Conservation (phyloP, 2,888 invertebrate species). For the Atrina japonica region DNA sequence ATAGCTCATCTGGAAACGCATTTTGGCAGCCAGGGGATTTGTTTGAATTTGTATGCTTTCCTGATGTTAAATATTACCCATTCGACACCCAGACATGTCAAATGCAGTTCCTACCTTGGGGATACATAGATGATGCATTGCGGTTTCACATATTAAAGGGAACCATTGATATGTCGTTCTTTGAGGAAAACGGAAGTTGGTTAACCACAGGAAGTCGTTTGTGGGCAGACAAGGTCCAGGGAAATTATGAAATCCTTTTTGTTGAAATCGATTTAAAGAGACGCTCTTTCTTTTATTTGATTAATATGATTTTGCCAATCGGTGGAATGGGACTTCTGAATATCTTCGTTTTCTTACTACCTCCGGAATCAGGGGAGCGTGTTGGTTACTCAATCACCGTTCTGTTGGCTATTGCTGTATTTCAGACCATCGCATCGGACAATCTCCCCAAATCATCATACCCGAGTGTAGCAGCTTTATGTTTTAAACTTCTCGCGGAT, state of each 20-base stretch:
- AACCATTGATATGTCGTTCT: background rate
- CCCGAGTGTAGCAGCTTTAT: background rate
- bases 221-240: background rate
- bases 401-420: constrained; percentile 17
- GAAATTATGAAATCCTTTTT: background rate
- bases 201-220: background rate
- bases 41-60: background rate
- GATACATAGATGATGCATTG: background rate
- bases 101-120: constrained; percentile 3
- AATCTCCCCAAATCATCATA: constrained; percentile 11
- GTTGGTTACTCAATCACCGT: constrained; percentile 14
- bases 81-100: constrained; percentile 12
- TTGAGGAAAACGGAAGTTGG: background rate
- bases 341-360: constrained; percentile 11
- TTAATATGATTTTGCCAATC: constrained; percentile 23
- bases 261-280: background rate
- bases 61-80: constrained; percentile 7
- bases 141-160: background rate
- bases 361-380: constrained; percentile 12
- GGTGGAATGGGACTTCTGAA: constrained; percentile 2
- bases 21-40: constrained; percentile 14
- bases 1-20: background rate
- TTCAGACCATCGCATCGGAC: constrained; percentile 21
- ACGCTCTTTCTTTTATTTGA: constrained; percentile 5
- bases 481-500: constrained; percentile 16